Percentiles rank a stretch among this genome's conserved stretches.
phyloP scores from a whole-genome alignment of 2,113 vertebrate species.

The Poeciliopsis turrubarensis region DNA sequence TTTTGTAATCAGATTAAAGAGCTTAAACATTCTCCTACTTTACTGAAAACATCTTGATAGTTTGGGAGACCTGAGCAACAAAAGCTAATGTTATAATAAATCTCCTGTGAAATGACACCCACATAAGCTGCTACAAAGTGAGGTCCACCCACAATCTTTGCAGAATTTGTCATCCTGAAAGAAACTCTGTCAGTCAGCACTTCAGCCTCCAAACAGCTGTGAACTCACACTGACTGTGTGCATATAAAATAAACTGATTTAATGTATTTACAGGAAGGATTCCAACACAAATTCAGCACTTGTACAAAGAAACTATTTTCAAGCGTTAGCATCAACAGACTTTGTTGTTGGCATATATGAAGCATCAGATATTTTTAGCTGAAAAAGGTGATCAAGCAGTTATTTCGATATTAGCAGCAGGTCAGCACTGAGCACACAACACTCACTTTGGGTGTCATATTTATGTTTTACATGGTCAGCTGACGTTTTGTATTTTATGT shows the following conservation, averaged over 20 bases:
- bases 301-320: neutral
- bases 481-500: conserved; percentile 27
- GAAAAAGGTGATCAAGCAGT: neutral
- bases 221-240: conserved; percentile 2
- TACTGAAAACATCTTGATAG: neutral
- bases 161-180: conserved; percentile 18
- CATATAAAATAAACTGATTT: conserved; percentile 3
- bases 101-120: conserved; percentile 20
- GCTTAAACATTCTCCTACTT: neutral
- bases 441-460: neutral
- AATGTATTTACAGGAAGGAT: neutral
- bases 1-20: neutral
- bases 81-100: neutral
- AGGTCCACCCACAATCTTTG: neutral
- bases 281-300: neutral
- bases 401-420: neutral
- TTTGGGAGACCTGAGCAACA: neutral
- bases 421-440: neutral
- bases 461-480: neutral
- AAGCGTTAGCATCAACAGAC: neutral
- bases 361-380: neutral
- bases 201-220: conserved; percentile 33
- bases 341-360: neutral
- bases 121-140: conserved; percentile 2
- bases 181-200: conserved; percentile 21